A percentile compares a stretch with the other conserved stretches of the same genome.
Evolutionary conservation across 2,113 vertebrate genomes (phyloP).

Genomic region (Tricholaema leucomelas): DNA sequence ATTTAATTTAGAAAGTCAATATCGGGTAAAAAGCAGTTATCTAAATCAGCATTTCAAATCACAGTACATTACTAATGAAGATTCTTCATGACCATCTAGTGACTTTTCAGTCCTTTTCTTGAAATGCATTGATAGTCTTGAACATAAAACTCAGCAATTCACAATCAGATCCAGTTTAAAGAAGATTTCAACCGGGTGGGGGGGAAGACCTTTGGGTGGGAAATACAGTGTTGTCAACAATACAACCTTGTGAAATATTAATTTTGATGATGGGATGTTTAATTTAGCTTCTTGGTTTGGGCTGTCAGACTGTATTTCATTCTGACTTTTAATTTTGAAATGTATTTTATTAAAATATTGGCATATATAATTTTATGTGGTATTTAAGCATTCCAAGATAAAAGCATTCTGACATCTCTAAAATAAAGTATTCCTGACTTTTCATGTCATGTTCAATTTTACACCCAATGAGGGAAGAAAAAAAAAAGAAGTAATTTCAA

Average conservation of each 20-base stretch:
- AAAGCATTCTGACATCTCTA: conserved; percentile 14
- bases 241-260: background rate
- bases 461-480: background rate
- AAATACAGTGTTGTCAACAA: conserved; percentile 16
- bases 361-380: background rate
- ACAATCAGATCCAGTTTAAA: background rate
- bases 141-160: background rate
- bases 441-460: background rate
- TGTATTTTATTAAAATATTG: background rate
- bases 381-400: background rate
- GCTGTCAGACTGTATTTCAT: background rate
- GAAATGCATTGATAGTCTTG: background rate
- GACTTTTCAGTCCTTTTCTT: background rate
- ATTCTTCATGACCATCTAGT: background rate
- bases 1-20: background rate
- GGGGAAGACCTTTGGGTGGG: background rate
- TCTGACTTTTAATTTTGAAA: background rate
- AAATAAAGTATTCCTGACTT: conserved; percentile 10
- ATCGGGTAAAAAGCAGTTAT: background rate
- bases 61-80: background rate
- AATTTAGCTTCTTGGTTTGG: background rate
- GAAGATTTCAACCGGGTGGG: background rate
- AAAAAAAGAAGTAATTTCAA: background rate
- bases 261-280: background rate
- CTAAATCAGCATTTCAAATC: background rate